These are phyloP conservation scores for Pachycephala philippinensis DNA, from an alignment of 2,113 vertebrate species.

Conservation along the genomic window DNA sequence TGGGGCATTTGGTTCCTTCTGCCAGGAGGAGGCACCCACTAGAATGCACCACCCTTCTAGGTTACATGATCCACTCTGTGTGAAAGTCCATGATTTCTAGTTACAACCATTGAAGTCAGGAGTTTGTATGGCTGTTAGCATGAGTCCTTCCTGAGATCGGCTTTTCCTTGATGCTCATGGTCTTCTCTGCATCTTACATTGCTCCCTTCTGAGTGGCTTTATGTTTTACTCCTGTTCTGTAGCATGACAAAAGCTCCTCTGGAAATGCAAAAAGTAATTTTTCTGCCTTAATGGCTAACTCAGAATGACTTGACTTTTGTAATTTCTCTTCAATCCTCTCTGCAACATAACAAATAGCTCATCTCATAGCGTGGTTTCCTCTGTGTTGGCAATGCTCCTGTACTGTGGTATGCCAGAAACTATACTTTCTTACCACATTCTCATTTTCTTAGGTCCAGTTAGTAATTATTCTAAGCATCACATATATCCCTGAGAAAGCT, in stretches of 20 bases:
- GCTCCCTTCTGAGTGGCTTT: background rate
- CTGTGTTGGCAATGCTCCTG: background rate
- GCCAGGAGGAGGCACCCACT: background rate
- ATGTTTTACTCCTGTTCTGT: background rate
- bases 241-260: background rate
- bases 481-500: background rate
- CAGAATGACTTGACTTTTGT: background rate
- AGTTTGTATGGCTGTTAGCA: background rate
- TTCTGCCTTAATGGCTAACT: background rate
- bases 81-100: background rate
- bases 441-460: background rate
- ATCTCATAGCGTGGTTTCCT: background rate
- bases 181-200: background rate
- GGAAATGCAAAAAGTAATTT: background rate
- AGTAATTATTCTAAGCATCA: background rate
- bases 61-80: background rate
- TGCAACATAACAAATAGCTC: background rate
- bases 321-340: background rate
- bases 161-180: background rate
- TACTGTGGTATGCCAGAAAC: background rate
- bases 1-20: background rate
- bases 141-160: accelerated
- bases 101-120: background rate
- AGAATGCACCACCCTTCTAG: background rate
- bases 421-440: background rate